Evolutionary conservation across 2,797 vertebrate genomes (phyloP).

Genomic region (Myotis vivesi): DNA sequence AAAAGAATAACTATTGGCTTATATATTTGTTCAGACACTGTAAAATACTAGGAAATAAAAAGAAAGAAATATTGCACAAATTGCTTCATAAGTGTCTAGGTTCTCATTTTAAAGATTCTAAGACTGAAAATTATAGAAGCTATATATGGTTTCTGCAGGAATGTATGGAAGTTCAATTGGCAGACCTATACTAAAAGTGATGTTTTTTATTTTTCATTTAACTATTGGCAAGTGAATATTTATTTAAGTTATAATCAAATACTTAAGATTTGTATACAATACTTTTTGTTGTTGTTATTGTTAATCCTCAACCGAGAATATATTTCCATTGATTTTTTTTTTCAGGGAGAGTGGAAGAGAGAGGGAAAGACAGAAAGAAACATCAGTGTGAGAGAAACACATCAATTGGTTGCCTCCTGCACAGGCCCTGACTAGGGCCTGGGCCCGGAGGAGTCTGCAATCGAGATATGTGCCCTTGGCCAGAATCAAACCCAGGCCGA

Average conservation of each 20-base stretch:
- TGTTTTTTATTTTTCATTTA: not conserved
- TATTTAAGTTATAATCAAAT: conserved; percentile 9
- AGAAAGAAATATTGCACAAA: not conserved
- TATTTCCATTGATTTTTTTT: no score
- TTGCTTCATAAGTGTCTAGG: not conserved
- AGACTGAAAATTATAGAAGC: not conserved
- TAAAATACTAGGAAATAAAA: not conserved
- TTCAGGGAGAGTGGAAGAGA: not conserved
- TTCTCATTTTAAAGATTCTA: conserved; percentile 27
- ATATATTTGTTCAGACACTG: not conserved
- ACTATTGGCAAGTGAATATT: not conserved
- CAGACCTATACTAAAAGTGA: not conserved
- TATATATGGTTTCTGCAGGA: not conserved
- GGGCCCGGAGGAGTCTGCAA: no score
- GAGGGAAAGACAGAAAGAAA: not conserved
- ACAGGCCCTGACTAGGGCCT: not conserved
- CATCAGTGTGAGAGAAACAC: not conserved
- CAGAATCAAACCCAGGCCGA: no score
- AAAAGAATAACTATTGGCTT: not conserved
- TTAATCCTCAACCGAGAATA: no score
- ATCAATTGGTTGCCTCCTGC: not conserved
- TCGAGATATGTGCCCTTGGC: no score
- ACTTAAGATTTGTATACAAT: not conserved
- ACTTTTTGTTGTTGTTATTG: not conserved
- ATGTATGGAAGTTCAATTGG: not conserved